Conservation (phyloP, 2,797 vertebrate species). For the Chiroxiphia lanceolata region DNA sequence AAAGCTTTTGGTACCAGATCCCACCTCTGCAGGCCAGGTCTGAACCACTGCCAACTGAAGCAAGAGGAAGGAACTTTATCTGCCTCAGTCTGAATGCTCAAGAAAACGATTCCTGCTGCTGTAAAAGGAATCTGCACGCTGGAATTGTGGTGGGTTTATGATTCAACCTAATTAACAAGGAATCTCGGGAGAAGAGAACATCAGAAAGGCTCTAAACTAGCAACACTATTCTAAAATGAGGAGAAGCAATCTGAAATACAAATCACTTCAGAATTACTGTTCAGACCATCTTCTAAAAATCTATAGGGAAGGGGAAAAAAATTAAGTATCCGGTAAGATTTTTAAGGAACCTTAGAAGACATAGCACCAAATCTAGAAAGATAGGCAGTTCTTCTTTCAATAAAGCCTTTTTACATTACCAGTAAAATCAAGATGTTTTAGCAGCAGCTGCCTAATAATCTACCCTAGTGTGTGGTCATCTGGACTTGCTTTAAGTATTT, state of each 20-base stretch:
- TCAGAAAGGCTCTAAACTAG: not conserved
- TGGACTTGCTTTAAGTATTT: not conserved
- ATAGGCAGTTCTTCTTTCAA: not conserved
- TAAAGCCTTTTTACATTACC: not conserved
- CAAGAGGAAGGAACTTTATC: not conserved
- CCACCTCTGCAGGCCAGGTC: not conserved
- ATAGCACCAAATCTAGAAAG: not conserved
- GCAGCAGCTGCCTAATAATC: not conserved
- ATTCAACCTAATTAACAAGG: not conserved
- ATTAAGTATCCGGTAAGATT: not conserved
- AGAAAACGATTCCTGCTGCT: not conserved
- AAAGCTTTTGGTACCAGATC: not conserved
- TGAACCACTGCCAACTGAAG: not conserved
- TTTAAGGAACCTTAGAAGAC: not conserved
- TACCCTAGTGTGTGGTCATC: not conserved
- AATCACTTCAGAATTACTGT: not conserved
- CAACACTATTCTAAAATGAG: not conserved
- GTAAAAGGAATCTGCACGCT: not conserved
- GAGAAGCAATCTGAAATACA: not conserved
- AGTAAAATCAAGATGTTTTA: not conserved
- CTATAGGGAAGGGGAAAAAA: not conserved
- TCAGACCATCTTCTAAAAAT: not conserved
- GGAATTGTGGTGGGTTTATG: not conserved
- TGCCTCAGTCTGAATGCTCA: not conserved
- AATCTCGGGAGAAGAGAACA: not conserved